Base-by-base conservation (phyloP, 1,140 invertebrate genomes). In the Heliconius nattereri region DNA sequence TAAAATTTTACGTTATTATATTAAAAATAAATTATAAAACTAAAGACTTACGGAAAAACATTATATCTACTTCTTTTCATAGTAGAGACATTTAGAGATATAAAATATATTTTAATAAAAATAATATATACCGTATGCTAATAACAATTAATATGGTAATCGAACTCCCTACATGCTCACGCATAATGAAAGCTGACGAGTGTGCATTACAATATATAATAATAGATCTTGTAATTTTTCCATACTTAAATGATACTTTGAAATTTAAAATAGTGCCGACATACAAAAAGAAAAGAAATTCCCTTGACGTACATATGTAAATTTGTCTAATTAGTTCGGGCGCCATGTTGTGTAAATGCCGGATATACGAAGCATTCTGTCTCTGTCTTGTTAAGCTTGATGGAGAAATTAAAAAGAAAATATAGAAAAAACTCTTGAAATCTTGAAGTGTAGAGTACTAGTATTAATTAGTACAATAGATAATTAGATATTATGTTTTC, bases 231-330 rank as follows among this genome's bases (percentile, higher is more conserved):
- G 23, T 57, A 66, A 29, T 29, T 66, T 66, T 66, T 60, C n/a
- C 54, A 23, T 26, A 29, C 23, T 57, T 66, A 66, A 66, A 66
- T 66, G 60, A 66, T 66, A 66, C 26, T 66, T 26, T 66, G 13
- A 66, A 66, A 66, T 3, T 26, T 66, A 66, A 66, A 66, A 66
- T 66, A 66, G 60, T 29, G 23, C 26, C 60, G 23, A 66, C 54
- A 9, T 60, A 23, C 9, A 11, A 26, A 60, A 26, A 60, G 54
- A 26, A 60, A 60, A 26, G 54, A 60, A 60, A 60, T 23, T 60
- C 54, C 54, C 54, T 60, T 60, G 54, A 57, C 54, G 54, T 57
- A 60, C 54, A n/a, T 60, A 60, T 60, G 54, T 60, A 60, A 60
- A 60, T 60, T 60, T 60, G 7, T 60, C 54, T 60, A 60, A 26